A percentile compares a stretch with the other conserved stretches of the same genome.
These are phyloP conservation scores for Mechanitis messenoides DNA, from an alignment of 2,888 invertebrate genomes.

Conservation along the genomic window DNA sequence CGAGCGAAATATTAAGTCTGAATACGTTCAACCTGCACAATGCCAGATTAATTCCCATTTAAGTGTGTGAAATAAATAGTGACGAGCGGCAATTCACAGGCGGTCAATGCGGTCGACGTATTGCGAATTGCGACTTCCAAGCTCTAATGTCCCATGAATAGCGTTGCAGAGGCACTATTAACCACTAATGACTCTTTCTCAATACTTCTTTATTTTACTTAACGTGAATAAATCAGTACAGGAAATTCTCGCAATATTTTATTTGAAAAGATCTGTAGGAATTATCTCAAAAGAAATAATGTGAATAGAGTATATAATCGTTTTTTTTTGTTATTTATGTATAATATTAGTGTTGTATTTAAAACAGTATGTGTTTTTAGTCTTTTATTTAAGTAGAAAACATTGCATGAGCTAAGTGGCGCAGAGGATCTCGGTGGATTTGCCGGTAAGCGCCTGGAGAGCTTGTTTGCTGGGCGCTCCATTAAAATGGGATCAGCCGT, in stretches of 20 bases:
- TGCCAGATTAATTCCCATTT: conserved; percentile 67
- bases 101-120: conserved; percentile 18
- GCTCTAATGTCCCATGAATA: conserved; percentile 32
- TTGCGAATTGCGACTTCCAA: conserved; percentile 33
- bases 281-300: not conserved
- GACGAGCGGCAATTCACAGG: conserved; percentile 34
- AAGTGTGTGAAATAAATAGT: conserved; percentile 65
- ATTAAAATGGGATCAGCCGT: conserved; percentile 75
- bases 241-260: not conserved
- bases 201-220: conserved; percentile 15
- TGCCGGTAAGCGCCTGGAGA: conserved; percentile 69
- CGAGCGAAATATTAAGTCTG: conserved; percentile 63
- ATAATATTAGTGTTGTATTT: conserved; percentile 1
- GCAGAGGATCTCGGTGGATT: conserved; percentile 69
- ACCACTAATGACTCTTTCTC: conserved; percentile 23
- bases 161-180: conserved; percentile 34
- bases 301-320: too few species aligned
- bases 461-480: conserved; percentile 76
- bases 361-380: conserved; percentile 10
- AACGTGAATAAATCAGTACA: conserved; percentile 2
- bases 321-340: not conserved
- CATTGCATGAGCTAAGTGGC: conserved; percentile 65
- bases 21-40: conserved; percentile 52
- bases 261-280: not conserved
- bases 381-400: conserved; percentile 40